Evolutionary conservation across 2,797 vertebrate genomes (phyloP).

Genomic region (Myripristis jacobus): DNA sequence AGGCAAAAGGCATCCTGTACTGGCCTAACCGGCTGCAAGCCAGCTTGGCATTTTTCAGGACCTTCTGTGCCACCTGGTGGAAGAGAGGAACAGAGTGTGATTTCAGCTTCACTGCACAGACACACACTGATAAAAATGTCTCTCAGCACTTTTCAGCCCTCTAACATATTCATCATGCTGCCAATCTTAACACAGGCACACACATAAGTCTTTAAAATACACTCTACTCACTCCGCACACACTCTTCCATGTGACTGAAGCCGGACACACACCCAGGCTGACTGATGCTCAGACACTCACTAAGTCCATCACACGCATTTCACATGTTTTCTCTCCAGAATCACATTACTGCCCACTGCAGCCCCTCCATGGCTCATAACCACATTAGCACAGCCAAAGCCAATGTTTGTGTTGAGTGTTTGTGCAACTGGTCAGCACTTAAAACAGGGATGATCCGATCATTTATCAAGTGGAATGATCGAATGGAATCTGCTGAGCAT

Average conservation of each 20-base stretch:
- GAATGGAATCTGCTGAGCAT: conserved; percentile 58
- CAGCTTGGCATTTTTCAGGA: conserved; percentile 97
- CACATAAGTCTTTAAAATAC: not conserved
- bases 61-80: conserved; percentile 94
- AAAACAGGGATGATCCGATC: conserved; percentile 46
- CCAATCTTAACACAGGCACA: conserved; percentile 36
- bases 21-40: conserved; percentile 94
- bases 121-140: conserved; percentile 1
- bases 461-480: conserved; percentile 59
- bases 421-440: conserved; percentile 44
- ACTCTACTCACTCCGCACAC: conserved; percentile 2
- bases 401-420: conserved; percentile 60
- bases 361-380: conserved; percentile 37
- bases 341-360: conserved; percentile 47
- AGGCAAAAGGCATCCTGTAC: conserved; percentile 98
- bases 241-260: too few species aligned
- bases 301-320: not conserved
- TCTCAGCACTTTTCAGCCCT: not conserved
- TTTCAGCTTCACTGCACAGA: conserved; percentile 8
- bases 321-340: conserved; percentile 38
- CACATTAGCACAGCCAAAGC: conserved; percentile 61
- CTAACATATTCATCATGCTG: conserved; percentile 32
- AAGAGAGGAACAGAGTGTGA: conserved; percentile 41
- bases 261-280: conserved; percentile 18
- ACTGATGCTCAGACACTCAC: not conserved